Evolutionary conservation across 2,888 invertebrate genomes (phyloP).

Genomic region (Eupithecia exiguata): DNA sequence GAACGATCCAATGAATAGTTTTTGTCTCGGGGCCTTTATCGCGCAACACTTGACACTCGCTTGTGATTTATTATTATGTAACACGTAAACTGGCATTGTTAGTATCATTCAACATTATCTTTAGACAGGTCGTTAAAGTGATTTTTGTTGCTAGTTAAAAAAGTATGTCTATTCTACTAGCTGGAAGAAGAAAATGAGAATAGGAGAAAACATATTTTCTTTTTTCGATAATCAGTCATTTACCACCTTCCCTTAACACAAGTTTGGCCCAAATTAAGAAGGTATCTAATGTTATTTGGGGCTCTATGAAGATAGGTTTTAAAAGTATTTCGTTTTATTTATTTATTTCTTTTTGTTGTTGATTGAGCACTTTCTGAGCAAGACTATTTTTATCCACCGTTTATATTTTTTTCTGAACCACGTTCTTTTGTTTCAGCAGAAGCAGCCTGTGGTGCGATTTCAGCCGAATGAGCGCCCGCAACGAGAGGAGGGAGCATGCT

Average conservation of each 20-base stretch:
- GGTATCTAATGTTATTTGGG: neutral
- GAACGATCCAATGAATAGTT: slow-evolving; percentile 46
- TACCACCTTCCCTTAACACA: neutral
- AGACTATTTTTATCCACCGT: neutral
- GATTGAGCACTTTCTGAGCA: neutral
- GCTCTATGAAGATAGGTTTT: neutral
- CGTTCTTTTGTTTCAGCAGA: slow-evolving; percentile 60
- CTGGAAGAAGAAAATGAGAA: neutral
- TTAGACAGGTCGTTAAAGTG: slow-evolving; percentile 27
- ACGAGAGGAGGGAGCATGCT: slow-evolving; percentile 77
- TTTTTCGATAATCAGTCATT: neutral
- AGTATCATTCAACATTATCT: slow-evolving; percentile 34
- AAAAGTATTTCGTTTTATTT: neutral
- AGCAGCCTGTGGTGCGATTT: slow-evolving; percentile 55
- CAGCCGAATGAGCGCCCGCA: slow-evolving; percentile 76
- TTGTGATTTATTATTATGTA: slow-evolving; percentile 46
- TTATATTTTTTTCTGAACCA: neutral
- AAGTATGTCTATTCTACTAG: neutral
- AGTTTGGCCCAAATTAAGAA: neutral
- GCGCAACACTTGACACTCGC: slow-evolving; percentile 38
- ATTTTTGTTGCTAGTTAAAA: slow-evolving; percentile 24
- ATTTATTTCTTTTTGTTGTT: neutral
- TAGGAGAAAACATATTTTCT: neutral
- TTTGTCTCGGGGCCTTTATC: slow-evolving; percentile 46
- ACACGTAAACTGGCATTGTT: slow-evolving; percentile 41